Evolutionary conservation across 1,140 invertebrate genomes (phyloP).

Genomic region (Holcopasites calliopsidis): DNA sequence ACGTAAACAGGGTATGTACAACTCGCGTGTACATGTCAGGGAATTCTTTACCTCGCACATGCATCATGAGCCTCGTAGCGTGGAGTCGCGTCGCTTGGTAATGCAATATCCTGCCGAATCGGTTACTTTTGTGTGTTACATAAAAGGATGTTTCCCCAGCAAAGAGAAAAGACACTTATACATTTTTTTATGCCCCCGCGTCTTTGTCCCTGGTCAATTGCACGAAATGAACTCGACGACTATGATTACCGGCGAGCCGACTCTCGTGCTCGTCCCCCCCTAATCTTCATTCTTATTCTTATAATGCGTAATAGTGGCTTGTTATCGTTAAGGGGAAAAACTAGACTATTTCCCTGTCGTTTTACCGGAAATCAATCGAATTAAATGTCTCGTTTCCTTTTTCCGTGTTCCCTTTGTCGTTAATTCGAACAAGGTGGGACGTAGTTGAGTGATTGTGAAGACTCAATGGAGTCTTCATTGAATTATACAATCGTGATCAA

Average conservation of each 20-base stretch:
- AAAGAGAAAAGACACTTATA: not conserved
- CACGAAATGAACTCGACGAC: slow-evolving; percentile 19
- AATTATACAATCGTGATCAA: too few species aligned
- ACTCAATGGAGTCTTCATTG: not conserved
- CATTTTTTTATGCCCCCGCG: not conserved
- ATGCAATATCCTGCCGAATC: slow-evolving; percentile 39
- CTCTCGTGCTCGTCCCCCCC: slow-evolving; percentile 2
- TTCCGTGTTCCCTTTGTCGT: too few species aligned
- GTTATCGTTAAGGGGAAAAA: not conserved
- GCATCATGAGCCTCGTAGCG: not conserved
- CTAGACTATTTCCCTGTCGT: not conserved
- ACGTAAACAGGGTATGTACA: not conserved
- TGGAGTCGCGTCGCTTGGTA: not conserved
- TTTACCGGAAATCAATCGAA: not conserved
- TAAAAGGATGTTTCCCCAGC: not conserved
- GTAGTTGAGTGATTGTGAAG: not conserved
- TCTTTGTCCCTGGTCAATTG: slow-evolving; percentile 17
- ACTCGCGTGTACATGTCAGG: not conserved
- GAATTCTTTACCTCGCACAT: not conserved
- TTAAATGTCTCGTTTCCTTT: not conserved
- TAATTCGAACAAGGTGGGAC: not conserved
- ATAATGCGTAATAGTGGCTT: slow-evolving; percentile 6
- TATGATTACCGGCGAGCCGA: slow-evolving; percentile 4
- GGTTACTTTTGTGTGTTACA: not conserved
- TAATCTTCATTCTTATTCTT: slow-evolving; percentile 23